Evolutionary conservation across 2,888 invertebrate species (phyloP), one percentile per base, ranked within the genome.

Genomic region (Thumatha senex): DNA sequence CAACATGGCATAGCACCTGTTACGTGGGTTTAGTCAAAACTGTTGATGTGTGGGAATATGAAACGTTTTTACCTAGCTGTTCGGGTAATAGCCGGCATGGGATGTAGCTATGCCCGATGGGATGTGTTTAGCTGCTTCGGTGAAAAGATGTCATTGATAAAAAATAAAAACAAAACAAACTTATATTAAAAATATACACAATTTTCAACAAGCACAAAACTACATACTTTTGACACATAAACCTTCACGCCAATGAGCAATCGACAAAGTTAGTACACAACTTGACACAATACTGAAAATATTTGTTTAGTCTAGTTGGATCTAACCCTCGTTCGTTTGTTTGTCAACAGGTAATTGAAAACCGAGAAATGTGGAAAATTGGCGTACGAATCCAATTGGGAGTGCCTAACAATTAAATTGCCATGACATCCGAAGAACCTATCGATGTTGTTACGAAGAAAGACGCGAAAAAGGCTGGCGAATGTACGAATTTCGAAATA

Each of bases 351-450:
- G 66, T 66, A 65, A 66, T 54, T 40, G 36, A 57, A 53, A 59
- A 58, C 53, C 59, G 67, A 83, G 84, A 79, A 70, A 86, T 86
- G 86, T 72, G 72, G 82, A 70, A 67, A 54, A 67, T 52, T 59
- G 56, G 49, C 63, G 45, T 12, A 38, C 45, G 48, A 56, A 53
- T 61, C 63, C 51, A 63, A 62, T 63, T 63, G 54, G 53, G 62
- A 57, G 66, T 58, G 65, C 57, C 46, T 48, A 58, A 58, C 61
- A 78, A 70, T 76, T 61, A 76, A 70, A 48, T 63, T 73, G 82
- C 84, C 76, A 91, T 91, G 90, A 91, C 90, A 70, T 91, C 90
- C 68, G 90, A 90, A 67, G 86, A 89, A 57, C 82, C 87, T 0
- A 83, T 88, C 61, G 84, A 91, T 82, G 86, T 82, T 50, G 85